Base-by-base conservation (phyloP, 1,140 invertebrate species). In the Drosophila sproati region DNA sequence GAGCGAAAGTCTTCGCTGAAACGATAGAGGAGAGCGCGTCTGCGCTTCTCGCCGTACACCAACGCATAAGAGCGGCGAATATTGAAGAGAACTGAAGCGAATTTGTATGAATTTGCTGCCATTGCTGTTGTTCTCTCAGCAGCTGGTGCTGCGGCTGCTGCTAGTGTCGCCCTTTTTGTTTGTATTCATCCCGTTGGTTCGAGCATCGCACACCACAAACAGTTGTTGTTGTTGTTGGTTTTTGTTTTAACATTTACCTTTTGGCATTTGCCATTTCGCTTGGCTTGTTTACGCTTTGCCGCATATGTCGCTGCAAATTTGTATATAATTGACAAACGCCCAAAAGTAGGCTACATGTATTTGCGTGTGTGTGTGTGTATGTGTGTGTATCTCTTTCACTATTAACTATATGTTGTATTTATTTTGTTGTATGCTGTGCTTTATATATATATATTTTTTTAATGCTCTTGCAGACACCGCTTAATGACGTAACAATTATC, bases 401-500 rank as follows among this genome's bases (percentile, higher is more conserved):
- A 43, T 39, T 10, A 45, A 51, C 12, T 52, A 37, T 64, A 50
- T 71, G 60, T 71, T 52, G 77, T 80, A 47, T 64, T 73, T 73
- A 45, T 72, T 73, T 79, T 82, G 61, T 79, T 76, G 73, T 78
- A 10, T 43, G 12, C 20, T 61, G 43, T 37, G 20, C 20, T 20
- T 20, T 20, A 20, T 20, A 20, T 20, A 20, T 20, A 20, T 20
- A 20, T 20, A 20, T 20, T 20, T 56, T 72, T 77, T 35, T 57
- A 37, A 52, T 37, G 39, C 62, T 51, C 37, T 62, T 70, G 59
- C 69, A 72, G 50, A 41, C 74, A 43, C 48, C 55, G 35, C 51
- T 77, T 89, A 89, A 89, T 89, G 85, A 85, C 85, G 78, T 89
- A 89, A 89, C 85, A 89, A 89, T 89, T 89, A 89, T 89, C 85